Percentiles rank a stretch among this genome's conserved stretches.
These are phyloP conservation scores for Mormyrus proboscirostris DNA, from an alignment of 2,797 vertebrate genomes.

Conservation along the genomic window DNA sequence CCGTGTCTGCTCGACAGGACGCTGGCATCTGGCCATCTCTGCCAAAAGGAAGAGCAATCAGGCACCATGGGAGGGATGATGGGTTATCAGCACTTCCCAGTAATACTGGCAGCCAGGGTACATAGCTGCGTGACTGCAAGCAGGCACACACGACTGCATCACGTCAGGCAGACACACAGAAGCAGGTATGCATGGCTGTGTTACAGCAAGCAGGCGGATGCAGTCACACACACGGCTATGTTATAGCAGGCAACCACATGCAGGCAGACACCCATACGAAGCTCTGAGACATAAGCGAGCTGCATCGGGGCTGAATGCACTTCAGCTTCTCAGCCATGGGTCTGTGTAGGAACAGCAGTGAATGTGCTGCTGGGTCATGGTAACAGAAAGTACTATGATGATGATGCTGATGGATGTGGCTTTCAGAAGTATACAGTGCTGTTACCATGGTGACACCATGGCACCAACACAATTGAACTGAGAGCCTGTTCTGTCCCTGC, in stretches of 20 bases:
- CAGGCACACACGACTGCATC: background rate
- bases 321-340: background rate
- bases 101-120: conserved; percentile 43
- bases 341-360: background rate
- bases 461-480: conserved; percentile 61
- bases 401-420: conserved; percentile 8
- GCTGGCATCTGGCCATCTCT: conserved; percentile 46
- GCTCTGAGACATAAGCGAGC: background rate
- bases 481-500: conserved; percentile 42
- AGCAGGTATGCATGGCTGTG: background rate
- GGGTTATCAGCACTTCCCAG: conserved; percentile 14
- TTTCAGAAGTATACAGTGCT: conserved; percentile 8
- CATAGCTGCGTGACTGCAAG: conserved; percentile 21
- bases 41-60: conserved; percentile 68
- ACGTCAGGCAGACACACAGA: background rate
- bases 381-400: background rate
- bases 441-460: conserved; percentile 39
- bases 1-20: conserved; percentile 34
- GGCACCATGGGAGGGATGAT: conserved; percentile 8
- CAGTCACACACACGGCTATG: background rate
- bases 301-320: background rate
- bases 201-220: conserved; percentile 9
- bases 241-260: background rate
- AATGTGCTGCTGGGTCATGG: background rate
- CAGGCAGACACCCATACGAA: background rate